Evolutionary conservation across 2,797 vertebrate species (phyloP), one percentile per base, ranked within the genome.

Genomic region (Phrynocephalus vlangalii): DNA sequence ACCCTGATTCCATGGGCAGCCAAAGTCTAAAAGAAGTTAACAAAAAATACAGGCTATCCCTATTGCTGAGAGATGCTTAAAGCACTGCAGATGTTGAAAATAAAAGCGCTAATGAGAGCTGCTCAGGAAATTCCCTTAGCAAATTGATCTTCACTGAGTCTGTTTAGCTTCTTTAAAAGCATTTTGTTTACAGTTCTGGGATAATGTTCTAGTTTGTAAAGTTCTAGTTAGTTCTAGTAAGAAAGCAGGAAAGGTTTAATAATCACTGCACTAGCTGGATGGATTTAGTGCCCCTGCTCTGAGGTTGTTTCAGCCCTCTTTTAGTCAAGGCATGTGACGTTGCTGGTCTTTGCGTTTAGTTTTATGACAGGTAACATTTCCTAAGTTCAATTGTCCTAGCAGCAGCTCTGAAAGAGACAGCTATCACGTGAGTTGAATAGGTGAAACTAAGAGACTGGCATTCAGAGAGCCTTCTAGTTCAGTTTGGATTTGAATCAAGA

Each of bases 1-100:
- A 86, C 85, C 76, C 88, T 86, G 85, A 79, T 79, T 77, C 67
- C 28, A 52, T 56, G 22, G 44, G 68, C 48, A 73, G 50, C 63
- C 26, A 48, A 75, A 67, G 73, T 50, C 50, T 50, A 79, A 80
- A n/a, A 75, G 13, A 68, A 44, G 63, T 30, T 60, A 88, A 88
- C n/a, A 38, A 56, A 33, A 79, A 60, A 24, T 48, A 33, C 33
- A 88, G n/a, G 48, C 28, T 67, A 66, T 63, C 50, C 26, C 81
- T 70, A 56, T 79, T 44, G 8, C 24, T 44, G 26, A 66, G 56
- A 79, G 79, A 15, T 6, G 16, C 79, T 76, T 3, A 75, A 68
- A 63, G 30, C 22, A 56, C 48, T 81, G 70, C 79, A 88, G 71
- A 56, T 72, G 44, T 56, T 60, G 76, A 84, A 67, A 79, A 79